Evolutionary conservation across 1,140 invertebrate species (phyloP).

Genomic region (Drosophila tristis): DNA sequence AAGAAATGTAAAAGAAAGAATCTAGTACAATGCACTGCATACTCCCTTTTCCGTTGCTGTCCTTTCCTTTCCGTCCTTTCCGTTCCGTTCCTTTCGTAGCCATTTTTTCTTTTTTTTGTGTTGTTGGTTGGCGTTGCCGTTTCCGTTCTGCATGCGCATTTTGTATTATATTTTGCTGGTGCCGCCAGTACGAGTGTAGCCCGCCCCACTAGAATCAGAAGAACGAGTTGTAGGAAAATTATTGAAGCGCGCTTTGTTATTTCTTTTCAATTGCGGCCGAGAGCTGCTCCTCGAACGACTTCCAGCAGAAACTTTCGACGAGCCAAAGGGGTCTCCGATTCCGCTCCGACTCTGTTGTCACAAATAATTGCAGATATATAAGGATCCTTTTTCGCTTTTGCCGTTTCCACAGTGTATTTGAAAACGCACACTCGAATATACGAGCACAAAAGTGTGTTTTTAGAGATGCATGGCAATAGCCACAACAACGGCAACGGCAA

Average conservation of each 20-base stretch:
- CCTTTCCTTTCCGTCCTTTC: no score
- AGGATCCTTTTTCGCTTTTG: slow-evolving; percentile 14
- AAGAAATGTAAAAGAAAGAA: slow-evolving; percentile 55
- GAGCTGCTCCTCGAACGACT: slow-evolving; percentile 10
- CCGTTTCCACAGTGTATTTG: not conserved
- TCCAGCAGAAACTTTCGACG: slow-evolving; percentile 4
- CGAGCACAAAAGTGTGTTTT: not conserved
- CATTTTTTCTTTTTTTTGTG: slow-evolving; percentile 12
- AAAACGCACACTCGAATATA: not conserved
- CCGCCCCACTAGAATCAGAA: no score
- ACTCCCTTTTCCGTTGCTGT: slow-evolving; percentile 30
- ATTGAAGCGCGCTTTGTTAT: slow-evolving; percentile 70
- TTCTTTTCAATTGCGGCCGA: slow-evolving; percentile 59
- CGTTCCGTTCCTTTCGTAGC: not conserved
- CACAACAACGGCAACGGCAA: no score
- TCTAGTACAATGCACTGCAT: slow-evolving; percentile 62
- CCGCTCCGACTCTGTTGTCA: slow-evolving; percentile 24
- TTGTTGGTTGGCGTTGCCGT: slow-evolving; percentile 8
- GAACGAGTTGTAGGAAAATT: slow-evolving; percentile 40
- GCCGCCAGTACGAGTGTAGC: not conserved
- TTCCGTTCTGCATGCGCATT: slow-evolving; percentile 71
- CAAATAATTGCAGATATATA: slow-evolving; percentile 48
- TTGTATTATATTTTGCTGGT: slow-evolving; percentile 64
- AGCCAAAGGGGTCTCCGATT: slow-evolving; percentile 9
- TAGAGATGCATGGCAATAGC: slow-evolving; percentile 7